Percentiles rank a stretch among this genome's conserved stretches.
These are phyloP conservation scores for Dynastes maya DNA, from an alignment of 2,888 invertebrate species.

Conservation along the genomic window DNA sequence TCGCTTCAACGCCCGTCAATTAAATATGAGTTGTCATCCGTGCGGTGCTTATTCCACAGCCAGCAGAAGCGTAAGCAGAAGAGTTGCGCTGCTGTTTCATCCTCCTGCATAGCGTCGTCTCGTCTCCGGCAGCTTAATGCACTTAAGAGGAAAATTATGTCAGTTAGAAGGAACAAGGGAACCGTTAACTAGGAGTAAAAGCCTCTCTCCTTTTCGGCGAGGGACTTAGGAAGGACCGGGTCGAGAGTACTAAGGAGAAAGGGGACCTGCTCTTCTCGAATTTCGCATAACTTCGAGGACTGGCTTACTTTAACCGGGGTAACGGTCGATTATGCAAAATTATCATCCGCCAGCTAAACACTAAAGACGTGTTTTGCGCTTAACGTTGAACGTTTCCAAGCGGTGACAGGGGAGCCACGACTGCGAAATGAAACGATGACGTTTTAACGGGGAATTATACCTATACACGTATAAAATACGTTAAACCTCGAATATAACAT, in stretches of 20 bases:
- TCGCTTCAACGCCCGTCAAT: slow-evolving; percentile 55
- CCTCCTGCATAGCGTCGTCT: slow-evolving; percentile 56
- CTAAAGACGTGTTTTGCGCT: slow-evolving; percentile 51
- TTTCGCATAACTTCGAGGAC: no score
- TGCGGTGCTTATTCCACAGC: neutral
- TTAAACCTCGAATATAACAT: no score
- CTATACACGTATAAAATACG: neutral
- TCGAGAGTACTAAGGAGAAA: neutral
- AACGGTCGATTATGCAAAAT: slow-evolving; percentile 62
- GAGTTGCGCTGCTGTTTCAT: neutral
- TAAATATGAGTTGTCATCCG: slow-evolving; percentile 63
- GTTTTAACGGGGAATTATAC: neutral
- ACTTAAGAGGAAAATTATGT: slow-evolving; percentile 70
- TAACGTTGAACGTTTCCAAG: neutral
- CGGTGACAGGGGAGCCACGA: neutral
- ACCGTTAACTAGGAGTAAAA: slow-evolving; percentile 69
- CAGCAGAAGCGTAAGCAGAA: no score
- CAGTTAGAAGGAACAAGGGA: slow-evolving; percentile 68
- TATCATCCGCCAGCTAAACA: slow-evolving; percentile 58
- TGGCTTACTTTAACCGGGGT: slow-evolving; percentile 59
- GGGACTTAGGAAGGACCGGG: no score
- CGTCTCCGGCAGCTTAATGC: slow-evolving; percentile 65
- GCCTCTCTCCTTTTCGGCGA: slow-evolving; percentile 55
- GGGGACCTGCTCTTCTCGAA: slow-evolving; percentile 58
- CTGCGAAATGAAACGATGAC: slow-evolving; percentile 11